A percentile compares a stretch with the other conserved stretches of the same genome.
Evolutionary conservation across 1,140 invertebrate genomes (phyloP).

Genomic region (Zelostemma sp.): DNA sequence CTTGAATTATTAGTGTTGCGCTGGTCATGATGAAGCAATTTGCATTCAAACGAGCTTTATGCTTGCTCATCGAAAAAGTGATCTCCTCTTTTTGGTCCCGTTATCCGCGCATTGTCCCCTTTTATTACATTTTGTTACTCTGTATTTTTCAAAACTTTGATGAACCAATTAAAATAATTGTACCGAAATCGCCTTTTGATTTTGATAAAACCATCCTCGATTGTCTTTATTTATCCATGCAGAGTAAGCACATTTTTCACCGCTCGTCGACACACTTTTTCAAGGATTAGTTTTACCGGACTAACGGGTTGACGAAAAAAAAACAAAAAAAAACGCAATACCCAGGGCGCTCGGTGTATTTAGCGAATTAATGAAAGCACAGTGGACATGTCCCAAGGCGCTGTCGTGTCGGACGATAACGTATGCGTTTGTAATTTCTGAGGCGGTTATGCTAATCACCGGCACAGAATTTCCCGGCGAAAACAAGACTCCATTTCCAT

Average conservation of each 20-base stretch:
- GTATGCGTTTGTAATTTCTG: constrained; percentile 54
- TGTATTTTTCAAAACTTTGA: too few relatives aligned
- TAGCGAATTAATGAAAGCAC: constrained; percentile 46
- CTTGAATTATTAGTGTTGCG: constrained; percentile 56
- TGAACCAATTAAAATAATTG: too few relatives aligned
- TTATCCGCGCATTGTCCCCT: constrained; percentile 21
- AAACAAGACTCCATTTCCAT: constrained; percentile 24
- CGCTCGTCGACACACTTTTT: not conserved
- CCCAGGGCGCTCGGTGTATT: constrained; percentile 14
- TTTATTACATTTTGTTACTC: not conserved
- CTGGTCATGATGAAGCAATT: constrained; percentile 53
- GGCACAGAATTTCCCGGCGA: constrained; percentile 44
- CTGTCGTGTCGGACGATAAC: constrained; percentile 35
- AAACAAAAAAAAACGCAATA: not conserved
- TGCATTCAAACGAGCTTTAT: constrained; percentile 60
- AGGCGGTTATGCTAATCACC: constrained; percentile 58
- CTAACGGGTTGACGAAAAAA: not conserved
- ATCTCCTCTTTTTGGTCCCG: constrained; percentile 11
- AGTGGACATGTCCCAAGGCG: constrained; percentile 28
- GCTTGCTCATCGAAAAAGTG: constrained; percentile 29
- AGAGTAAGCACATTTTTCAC: not conserved
- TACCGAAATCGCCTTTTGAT: too few relatives aligned
- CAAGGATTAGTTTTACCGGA: not conserved
- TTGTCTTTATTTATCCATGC: not conserved
- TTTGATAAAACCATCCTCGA: too few relatives aligned